Base-by-base conservation (phyloP, 2,113 vertebrate species). In the Mungos mungo region DNA sequence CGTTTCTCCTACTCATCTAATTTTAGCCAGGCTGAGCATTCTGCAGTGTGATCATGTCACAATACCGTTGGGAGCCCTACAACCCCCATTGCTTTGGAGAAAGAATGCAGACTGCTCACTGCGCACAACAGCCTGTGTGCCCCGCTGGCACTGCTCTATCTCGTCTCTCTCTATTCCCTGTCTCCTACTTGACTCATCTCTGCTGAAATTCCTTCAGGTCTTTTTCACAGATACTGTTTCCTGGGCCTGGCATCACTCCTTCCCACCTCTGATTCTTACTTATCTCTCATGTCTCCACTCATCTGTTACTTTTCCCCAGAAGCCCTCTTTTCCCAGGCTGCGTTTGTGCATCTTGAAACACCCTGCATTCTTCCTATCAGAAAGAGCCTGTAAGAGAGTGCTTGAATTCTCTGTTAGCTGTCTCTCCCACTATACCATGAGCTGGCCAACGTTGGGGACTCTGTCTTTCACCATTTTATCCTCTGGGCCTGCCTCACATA, bases 61-160 rank as follows among this genome's bases (percentile, higher is more conserved):
- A 68, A 0, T 18, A 13, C 35, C 65, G 52, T 54, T 6, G 2
- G 25, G n/a, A 57, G 5, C 54, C 41, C 31, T 71, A 16, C 18
- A 14, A 15, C 3, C 8, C 45, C 7, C 29, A 6, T 29, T n/a
- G 41, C 76, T 84, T 79, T 74, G 86, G 54, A 33, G 16, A 88
- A 82, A 74, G 54, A 41, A 72, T 9, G 76, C 31, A 31, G 38
- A 18, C 38, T 3, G 3, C 38, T 90, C 38, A 0, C 0, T 3
- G 2, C 38, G 6, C 0, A 0, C 14, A 57, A 81, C 38, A 35
- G 2, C 79, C 31, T 0, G 50, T 2, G 33, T 38, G 15, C 27
- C 18, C 41, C 15, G 41, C 33, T 60, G 77, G 31, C 19, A 23
- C 15, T 7, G 12, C 19, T 7, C 7, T 23, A 9, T 57, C 81